Base-by-base conservation (phyloP, 2,113 vertebrate species). In the Cariama cristata region DNA sequence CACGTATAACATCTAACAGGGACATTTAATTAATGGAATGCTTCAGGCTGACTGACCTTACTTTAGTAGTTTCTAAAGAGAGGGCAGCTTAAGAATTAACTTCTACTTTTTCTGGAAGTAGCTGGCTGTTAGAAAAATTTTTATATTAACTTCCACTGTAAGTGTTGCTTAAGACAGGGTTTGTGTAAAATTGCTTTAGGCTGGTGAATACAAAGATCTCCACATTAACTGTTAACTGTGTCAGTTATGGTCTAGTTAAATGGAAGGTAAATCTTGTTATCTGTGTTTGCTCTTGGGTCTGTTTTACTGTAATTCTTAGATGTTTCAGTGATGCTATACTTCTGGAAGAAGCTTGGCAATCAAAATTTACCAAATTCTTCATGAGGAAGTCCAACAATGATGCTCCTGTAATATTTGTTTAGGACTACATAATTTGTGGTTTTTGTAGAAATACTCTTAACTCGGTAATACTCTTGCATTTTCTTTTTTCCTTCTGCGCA, bases 1-100 rank as follows among this genome's bases (percentile, higher is more conserved):
- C 0, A 0, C 20, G 5, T 30, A 0, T 69, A 28, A 17, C 2
- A 4, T 52, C 7, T 44, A 22, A 40, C 6, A 40, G 28, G 6
- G 19, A 8, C 64, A 24, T 47, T 72, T 50, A 56, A 44, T 45
- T 76, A 8, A 6, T 38, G 4, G n/a, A 38, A 35, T 74, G 59
- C 22, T 45, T 73, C n/a, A 55, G 42, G 17, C 8, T 74, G 9
- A 9, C 19, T 64, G 20, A 15, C 28, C 18, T 45, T 72, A 8
- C 47, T 84, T 87, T 8, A 67, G 53, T 52, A 44, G 4, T 35
- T 68, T 49, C 44, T 56, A 47, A 72, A 71, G 9, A 68, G 56
- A 62, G 75, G 32, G 8, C 28, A 55, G 40, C 7, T 73, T 59
- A 59, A 75, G 44, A 32, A 42, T 47, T 66, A 42, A 49, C 1